Conservation (phyloP, 2,888 invertebrate species). For the Lasioglossum oenotherae region DNA sequence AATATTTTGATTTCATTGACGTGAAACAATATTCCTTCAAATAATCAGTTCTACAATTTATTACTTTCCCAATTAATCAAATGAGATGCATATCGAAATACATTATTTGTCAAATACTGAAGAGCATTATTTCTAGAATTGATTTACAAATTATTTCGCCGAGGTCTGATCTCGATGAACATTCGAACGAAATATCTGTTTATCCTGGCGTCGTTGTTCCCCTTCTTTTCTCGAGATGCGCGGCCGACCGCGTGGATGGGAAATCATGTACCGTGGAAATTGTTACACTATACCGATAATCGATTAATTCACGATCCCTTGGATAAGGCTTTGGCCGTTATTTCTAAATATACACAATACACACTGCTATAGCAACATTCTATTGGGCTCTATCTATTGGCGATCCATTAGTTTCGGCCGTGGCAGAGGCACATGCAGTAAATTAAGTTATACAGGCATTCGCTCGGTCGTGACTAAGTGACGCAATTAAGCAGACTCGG, state of each 20-base stretch:
- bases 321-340: conserved; percentile 45
- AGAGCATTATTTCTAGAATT: no score
- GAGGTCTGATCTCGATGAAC: not conserved
- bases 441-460: conserved; percentile 50
- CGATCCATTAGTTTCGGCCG: conserved; percentile 3
- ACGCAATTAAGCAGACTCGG: conserved; percentile 58
- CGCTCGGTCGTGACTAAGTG: conserved; percentile 52
- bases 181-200: conserved; percentile 26
- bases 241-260: conserved; percentile 46
- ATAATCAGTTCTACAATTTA: no score
- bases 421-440: conserved; percentile 30
- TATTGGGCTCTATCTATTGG: not conserved
- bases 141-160: no score
- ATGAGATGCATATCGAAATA: no score
- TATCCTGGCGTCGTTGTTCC: conserved; percentile 8
- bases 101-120: no score
- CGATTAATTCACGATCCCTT: conserved; percentile 60
- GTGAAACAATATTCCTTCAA: no score
- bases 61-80: no score
- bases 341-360: conserved; percentile 57
- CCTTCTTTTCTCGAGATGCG: conserved; percentile 21
- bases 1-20: no score
- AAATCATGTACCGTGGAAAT: conserved; percentile 59
- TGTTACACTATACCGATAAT: conserved; percentile 61
- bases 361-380: not conserved